Conservation (phyloP, 2,113 vertebrate species). For the Periophthalmodon schlosseri region DNA sequence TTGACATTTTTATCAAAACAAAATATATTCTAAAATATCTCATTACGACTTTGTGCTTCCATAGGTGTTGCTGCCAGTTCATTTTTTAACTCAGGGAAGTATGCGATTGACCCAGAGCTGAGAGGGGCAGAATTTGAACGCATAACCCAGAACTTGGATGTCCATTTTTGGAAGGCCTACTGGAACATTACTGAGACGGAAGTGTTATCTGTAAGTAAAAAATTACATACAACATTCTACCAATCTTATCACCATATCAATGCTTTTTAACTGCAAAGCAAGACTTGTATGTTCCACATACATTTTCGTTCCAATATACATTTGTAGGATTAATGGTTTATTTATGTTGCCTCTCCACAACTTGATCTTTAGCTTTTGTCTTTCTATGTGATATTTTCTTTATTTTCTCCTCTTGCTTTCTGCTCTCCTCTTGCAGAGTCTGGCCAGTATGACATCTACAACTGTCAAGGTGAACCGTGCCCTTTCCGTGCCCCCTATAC, state of each 20-base stretch:
- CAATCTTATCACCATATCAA: neutral
- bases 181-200: constrained; percentile 92
- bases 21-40: neutral
- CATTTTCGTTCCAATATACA: too few species aligned
- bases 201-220: constrained; percentile 80
- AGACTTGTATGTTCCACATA: neutral
- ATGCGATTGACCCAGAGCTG: constrained; percentile 88
- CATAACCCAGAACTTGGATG: constrained; percentile 88
- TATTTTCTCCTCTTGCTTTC: neutral
- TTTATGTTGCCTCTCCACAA: constrained; percentile 38
- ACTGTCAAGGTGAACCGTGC: constrained; percentile 85
- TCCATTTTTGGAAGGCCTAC: constrained; percentile 91
- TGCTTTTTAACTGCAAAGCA: neutral
- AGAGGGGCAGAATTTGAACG: constrained; percentile 87
- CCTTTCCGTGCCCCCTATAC: constrained; percentile 79
- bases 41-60: neutral
- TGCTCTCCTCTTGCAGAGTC: constrained; percentile 73
- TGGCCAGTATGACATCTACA: constrained; percentile 85
- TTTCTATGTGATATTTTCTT: constrained; percentile 5
- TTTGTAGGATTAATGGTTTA: neutral
- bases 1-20: neutral
- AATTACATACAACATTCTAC: neutral
- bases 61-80: constrained; percentile 88
- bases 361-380: constrained; percentile 33
- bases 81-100: constrained; percentile 87